These are phyloP conservation scores for Trichonephila clavata DNA, from an alignment of 1,140 invertebrate genomes.

Conservation along the genomic window DNA sequence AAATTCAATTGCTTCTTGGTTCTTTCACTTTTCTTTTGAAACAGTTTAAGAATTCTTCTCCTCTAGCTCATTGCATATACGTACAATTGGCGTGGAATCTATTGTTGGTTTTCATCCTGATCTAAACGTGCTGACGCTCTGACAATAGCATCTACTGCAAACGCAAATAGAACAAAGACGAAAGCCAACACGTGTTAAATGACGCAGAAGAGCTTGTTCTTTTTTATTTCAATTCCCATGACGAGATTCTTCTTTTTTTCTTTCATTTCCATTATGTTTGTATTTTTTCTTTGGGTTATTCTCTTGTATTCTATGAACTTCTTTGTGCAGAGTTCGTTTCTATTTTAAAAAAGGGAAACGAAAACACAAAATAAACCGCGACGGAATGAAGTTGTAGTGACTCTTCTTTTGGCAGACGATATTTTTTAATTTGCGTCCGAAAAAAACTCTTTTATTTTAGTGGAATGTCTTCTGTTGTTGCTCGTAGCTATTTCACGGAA, in stretches of 20 bases:
- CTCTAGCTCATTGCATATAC: not conserved
- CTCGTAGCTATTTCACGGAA: no score
- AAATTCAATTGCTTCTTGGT: not conserved
- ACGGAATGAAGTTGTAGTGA: no score
- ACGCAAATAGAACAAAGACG: conserved; percentile 55
- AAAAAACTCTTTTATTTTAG: no score
- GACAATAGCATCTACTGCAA: not conserved
- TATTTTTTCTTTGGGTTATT: not conserved
- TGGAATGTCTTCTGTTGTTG: no score
- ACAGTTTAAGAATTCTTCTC: not conserved
- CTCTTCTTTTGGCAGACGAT: no score
- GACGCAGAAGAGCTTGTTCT: conserved; percentile 23
- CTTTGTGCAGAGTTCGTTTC: not conserved
- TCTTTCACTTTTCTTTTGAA: not conserved
- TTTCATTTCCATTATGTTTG: not conserved
- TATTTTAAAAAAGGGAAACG: not conserved
- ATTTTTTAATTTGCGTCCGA: no score
- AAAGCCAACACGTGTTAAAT: conserved; percentile 29
- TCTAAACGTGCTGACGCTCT: not conserved
- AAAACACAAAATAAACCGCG: not conserved
- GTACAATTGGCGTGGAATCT: not conserved
- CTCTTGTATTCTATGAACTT: not conserved
- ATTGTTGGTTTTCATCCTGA: not conserved
- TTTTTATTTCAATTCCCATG: not conserved
- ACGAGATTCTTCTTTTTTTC: not conserved